A percentile compares a stretch with the other conserved stretches of the same genome.
phyloP scores from a whole-genome alignment of 2,113 vertebrate genomes.

The Zootoca vivipara region DNA sequence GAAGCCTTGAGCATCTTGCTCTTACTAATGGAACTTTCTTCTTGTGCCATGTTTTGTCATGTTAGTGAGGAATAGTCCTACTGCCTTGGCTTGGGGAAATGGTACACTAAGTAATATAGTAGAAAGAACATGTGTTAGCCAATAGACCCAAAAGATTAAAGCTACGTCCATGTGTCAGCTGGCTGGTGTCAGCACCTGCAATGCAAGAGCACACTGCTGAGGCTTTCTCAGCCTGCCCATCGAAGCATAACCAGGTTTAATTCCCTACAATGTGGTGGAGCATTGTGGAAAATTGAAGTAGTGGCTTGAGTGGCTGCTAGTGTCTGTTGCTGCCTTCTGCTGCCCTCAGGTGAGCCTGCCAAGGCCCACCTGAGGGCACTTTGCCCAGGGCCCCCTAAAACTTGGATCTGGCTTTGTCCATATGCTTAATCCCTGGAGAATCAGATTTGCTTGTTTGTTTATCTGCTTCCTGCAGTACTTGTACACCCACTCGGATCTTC shows the following conservation, averaged over 20 bases:
- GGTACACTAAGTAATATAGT: not conserved
- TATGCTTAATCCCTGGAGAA: too few species aligned
- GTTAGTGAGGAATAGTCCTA: conserved; percentile 27
- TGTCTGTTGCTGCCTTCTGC: not conserved
- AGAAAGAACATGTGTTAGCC: not conserved
- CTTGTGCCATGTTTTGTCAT: conserved; percentile 35
- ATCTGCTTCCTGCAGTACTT: not conserved
- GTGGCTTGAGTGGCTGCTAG: not conserved
- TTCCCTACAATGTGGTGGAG: not conserved
- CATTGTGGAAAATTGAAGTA: not conserved
- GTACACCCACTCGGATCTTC: not conserved
- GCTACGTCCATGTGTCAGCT: not conserved
- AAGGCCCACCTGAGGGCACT: not conserved
- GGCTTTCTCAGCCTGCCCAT: not conserved
- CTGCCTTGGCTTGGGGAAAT: conserved; percentile 41
- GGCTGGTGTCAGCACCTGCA: not conserved
- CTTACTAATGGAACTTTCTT: conserved; percentile 36
- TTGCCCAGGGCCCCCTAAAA: not conserved
- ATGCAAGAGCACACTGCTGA: not conserved
- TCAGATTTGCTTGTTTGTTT: not conserved
- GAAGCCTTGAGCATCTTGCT: conserved; percentile 51
- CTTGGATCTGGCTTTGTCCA: not conserved
- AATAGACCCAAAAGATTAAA: not conserved
- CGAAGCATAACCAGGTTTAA: not conserved
- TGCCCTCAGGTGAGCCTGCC: not conserved